Base-by-base conservation (phyloP, 2,888 invertebrate species). In the Troides aeacus region DNA sequence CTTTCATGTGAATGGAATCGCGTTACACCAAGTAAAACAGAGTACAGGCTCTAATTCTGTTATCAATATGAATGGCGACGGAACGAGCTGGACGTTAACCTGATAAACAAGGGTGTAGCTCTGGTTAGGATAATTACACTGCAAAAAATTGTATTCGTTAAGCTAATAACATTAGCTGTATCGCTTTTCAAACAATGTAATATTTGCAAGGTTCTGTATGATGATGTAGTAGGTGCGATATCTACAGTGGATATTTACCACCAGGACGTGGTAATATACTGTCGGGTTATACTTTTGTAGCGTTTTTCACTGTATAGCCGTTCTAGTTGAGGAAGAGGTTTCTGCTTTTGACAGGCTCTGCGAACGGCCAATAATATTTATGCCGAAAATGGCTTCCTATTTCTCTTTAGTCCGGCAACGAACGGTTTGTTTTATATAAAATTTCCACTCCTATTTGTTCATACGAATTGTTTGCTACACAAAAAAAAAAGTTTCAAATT, bases 271-370 rank as follows among this genome's bases (percentile, higher is more conserved):
- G 59, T 66, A 66, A 24, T 21, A 58, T 66, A 50, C n/a, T 39
- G n/a, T 21, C 12, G 18, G 46, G 24, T n/a, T 23, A 63, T 50
- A 53, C 50, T 62, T 61, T 67, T 67, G 15, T 62, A 17, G 50
- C 46, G 17, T 59, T 57, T 24, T 68, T 68, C 63, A 63, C 46
- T 21, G 46, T 30, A 65, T 1, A 18, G 57, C 42, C 39, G 53
- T 61, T 61, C 15, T 63, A 46, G 60, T 63, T 61, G 56, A 23
- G n/a, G 42, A 18, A 18, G 50, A 57, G 53, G 60, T 69, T 30
- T 69, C 61, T 69, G 64, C 61, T 57, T 64, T 62, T 69, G 64
- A 69, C 69, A 65, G 60, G 61, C 64, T 69, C 62, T 69, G 64
- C 64, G 50, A 64, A 10, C 17, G 30, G 61, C 36, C 60, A 57